phyloP scores from a whole-genome alignment of 2,888 invertebrate species.

The Galerucella calmariensis region DNA sequence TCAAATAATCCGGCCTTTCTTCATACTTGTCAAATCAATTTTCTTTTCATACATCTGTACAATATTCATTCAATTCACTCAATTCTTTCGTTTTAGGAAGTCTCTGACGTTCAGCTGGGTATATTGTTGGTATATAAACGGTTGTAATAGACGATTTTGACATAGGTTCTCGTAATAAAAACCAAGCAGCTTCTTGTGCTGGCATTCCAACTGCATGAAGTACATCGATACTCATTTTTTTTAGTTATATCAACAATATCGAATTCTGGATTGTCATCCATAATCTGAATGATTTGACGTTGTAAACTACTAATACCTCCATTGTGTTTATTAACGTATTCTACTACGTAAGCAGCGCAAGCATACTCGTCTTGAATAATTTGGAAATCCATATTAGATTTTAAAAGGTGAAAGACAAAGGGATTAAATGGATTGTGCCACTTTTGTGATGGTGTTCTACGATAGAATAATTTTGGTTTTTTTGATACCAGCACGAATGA shows the following conservation, averaged over 20 bases:
- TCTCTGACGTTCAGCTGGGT: constrained; percentile 60
- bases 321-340: no score
- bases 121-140: constrained; percentile 59
- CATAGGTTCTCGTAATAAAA: constrained; percentile 63
- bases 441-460: not conserved
- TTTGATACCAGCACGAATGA: constrained; percentile 43
- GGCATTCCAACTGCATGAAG: constrained; percentile 6
- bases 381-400: not conserved
- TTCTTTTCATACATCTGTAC: constrained; percentile 62
- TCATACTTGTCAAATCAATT: constrained; percentile 63
- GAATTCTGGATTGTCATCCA: constrained; percentile 11
- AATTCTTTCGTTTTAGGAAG: constrained; percentile 57
- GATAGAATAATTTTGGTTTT: not conserved
- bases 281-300: constrained; percentile 3
- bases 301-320: no score
- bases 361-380: no score
- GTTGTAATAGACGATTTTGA: constrained; percentile 54
- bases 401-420: not conserved
- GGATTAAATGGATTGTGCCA: not conserved
- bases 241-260: constrained; percentile 13
- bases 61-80: constrained; percentile 55
- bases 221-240: constrained; percentile 13
- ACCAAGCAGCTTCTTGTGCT: constrained; percentile 58
- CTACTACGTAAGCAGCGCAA: no score
- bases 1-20: constrained; percentile 58